phyloP scores from a whole-genome alignment of 2,797 vertebrate genomes.

The Periparus ater region DNA sequence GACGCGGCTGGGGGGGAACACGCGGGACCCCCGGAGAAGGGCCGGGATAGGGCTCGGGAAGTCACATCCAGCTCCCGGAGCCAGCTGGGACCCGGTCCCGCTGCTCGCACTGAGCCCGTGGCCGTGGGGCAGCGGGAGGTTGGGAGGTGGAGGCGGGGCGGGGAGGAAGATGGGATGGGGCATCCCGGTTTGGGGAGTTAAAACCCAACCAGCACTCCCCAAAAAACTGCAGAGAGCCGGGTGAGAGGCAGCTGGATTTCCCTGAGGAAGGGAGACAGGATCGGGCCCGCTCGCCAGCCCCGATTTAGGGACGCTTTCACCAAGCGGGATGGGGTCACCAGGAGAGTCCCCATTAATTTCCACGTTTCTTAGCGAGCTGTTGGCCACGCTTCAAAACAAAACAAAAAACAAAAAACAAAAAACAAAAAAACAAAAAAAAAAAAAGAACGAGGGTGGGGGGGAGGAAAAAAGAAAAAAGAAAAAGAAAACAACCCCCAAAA shows the following conservation, averaged over 20 bases:
- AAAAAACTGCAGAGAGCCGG: rapidly evolving
- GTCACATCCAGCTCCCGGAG: background rate
- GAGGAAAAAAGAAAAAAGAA: no score
- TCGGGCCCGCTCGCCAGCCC: background rate
- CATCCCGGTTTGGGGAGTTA: background rate
- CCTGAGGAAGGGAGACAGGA: background rate
- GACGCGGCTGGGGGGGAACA: background rate
- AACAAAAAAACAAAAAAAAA: background rate
- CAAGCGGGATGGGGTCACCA: background rate
- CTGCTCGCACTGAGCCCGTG: background rate
- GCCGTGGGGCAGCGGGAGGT: background rate
- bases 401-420: background rate
- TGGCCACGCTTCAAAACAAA: background rate
- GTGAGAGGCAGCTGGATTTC: background rate
- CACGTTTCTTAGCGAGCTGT: background rate
- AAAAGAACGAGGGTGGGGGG: no score
- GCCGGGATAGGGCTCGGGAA: background rate
- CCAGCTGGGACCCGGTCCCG: background rate
- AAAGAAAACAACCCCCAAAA: background rate
- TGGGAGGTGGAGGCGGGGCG: background rate
- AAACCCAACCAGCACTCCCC: rapidly evolving
- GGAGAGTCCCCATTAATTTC: background rate
- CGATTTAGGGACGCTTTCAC: background rate
- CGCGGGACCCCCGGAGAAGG: background rate
- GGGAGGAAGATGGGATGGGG: background rate